A percentile compares a stretch with the other conserved stretches of the same genome.
Evolutionary conservation across 2,113 vertebrate genomes (phyloP).

Genomic region (Tetrao urogallus): DNA sequence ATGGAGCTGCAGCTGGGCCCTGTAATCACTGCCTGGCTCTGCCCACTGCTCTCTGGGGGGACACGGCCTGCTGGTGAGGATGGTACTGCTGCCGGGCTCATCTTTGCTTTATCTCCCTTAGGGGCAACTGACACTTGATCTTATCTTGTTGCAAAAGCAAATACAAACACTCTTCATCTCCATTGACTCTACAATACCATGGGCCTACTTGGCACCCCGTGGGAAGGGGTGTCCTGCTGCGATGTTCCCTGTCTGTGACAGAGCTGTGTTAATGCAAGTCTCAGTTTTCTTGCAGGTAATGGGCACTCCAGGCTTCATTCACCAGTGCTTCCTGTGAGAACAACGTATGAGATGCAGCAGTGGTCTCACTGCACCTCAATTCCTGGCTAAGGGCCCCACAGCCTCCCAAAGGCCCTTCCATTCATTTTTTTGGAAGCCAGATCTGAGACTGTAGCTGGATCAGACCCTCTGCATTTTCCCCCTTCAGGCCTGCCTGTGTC

Average conservation of each 20-base stretch:
- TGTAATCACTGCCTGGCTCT: background rate
- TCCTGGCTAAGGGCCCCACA: background rate
- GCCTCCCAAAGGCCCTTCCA: background rate
- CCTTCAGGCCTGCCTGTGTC: rapidly evolving
- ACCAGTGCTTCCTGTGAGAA: background rate
- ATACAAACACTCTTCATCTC: background rate
- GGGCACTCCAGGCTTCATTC: background rate
- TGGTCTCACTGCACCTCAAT: background rate
- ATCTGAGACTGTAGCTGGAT: background rate
- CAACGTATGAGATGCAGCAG: background rate
- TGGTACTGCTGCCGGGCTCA: background rate
- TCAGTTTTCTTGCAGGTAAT: background rate
- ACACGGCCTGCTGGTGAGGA: background rate
- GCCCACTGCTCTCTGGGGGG: background rate
- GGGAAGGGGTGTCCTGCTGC: background rate
- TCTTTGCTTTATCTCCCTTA: background rate
- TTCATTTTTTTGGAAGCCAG: background rate
- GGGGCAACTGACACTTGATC: background rate
- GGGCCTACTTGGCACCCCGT: background rate
- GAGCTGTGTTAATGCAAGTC: background rate
- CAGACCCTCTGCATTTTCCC: background rate
- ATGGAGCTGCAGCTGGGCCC: background rate
- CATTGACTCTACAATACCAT: rapidly evolving
- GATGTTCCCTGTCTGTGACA: background rate
- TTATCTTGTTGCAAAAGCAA: background rate